Base-by-base conservation (phyloP, 2,113 vertebrate species). In the Phrynocephalus versicolor region DNA sequence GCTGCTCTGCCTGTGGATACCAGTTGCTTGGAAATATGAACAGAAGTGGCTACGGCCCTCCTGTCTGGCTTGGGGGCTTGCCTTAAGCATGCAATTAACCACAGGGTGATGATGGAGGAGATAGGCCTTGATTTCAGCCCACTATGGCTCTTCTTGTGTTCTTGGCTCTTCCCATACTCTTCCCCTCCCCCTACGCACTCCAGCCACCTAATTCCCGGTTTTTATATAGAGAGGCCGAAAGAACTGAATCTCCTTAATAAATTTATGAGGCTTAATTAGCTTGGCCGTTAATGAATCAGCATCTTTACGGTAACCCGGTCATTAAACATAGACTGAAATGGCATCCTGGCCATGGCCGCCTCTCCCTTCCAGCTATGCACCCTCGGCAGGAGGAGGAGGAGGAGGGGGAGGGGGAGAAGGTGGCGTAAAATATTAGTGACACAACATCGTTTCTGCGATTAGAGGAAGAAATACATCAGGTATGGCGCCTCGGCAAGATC, bases 261-360 rank as follows among this genome's bases (percentile, higher is more conserved):
- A 78, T 88, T 87, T 85, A 72, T 39, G 79, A 27, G 25, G 13
- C 81, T 23, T 76, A 85, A 88, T 88, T 88, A 85, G 77, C 67
- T n/a, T 14, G n/a, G 57, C 25, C 55, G 21, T 88, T 82, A 88
- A 88, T 88, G 83, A 88, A 82, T 88, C 87, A 78, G 79, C 73
- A 65, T 45, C 83, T 78, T 85, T 78, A 82, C 83, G 14, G 72
- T 85, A 88, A 82, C 57, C 12, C 62, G 15, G 64, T 64, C 64
- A 70, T 84, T 76, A 81, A 81, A 35, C 79, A 73, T n/a, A n/a
- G 64, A 8, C 55, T 58, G 73, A 55, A 71, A 30, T 21, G 55
- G 72, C 64, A 72, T 81, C 79, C 69, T 55, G 70, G 39, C 57
- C 39, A 33, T 18, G 37, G 41, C 23, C 12, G 37, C 21, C 1